Conservation (phyloP, 2,888 invertebrate species). For the Yponomeuta cagnagella region DNA sequence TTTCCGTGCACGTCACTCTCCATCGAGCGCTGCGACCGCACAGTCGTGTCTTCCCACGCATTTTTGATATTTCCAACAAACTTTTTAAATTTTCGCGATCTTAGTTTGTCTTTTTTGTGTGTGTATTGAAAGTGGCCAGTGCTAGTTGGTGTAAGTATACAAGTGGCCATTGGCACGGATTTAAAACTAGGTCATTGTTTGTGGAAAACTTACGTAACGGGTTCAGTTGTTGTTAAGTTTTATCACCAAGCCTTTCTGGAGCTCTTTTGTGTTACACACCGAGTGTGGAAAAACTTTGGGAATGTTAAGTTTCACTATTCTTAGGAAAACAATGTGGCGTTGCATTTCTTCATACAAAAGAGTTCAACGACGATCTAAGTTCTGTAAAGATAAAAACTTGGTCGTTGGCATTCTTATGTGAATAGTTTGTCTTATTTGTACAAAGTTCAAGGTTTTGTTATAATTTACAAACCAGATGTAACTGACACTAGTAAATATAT, state of each 20-base stretch:
- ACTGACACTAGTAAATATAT: background rate
- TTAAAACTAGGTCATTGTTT: slow-evolving; percentile 47
- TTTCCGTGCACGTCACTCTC: slow-evolving; percentile 70
- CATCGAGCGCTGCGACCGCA: slow-evolving; percentile 47
- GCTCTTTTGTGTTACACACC: too few relatives aligned
- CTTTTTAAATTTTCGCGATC: slow-evolving; percentile 34
- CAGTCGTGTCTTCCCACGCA: slow-evolving; percentile 48
- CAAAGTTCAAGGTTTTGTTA: background rate
- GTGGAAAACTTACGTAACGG: slow-evolving; percentile 29
- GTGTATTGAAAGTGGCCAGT: slow-evolving; percentile 36
- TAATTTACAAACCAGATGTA: background rate
- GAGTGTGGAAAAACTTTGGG: background rate
- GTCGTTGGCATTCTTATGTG: background rate
- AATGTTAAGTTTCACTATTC: background rate
- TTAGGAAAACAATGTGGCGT: background rate
- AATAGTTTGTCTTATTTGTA: background rate
- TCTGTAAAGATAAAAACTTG: background rate
- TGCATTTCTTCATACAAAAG: background rate
- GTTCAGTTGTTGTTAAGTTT: slow-evolving; percentile 20
- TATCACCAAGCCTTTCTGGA: background rate
- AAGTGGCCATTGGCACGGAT: slow-evolving; percentile 35
- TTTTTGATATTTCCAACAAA: slow-evolving; percentile 33
- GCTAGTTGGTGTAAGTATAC: slow-evolving; percentile 42
- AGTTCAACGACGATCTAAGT: background rate
- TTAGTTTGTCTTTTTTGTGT: slow-evolving; percentile 32